These are phyloP conservation scores for Sesia apiformis DNA, from an alignment of 2,888 invertebrate species.

Conservation along the genomic window DNA sequence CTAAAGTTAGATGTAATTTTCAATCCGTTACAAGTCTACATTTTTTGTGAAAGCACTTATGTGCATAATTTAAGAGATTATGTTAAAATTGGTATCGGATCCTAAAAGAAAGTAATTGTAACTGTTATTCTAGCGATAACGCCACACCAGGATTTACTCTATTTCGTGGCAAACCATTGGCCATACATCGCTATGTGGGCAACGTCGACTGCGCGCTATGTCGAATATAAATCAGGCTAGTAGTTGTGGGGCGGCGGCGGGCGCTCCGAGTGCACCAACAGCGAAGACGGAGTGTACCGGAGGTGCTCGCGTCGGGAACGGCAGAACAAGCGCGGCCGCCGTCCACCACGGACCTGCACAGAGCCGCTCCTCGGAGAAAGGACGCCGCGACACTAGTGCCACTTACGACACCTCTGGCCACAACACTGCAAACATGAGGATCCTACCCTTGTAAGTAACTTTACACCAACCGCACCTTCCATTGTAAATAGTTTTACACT, in stretches of 20 bases:
- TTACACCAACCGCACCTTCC: background rate
- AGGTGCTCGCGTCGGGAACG: conserved; percentile 30
- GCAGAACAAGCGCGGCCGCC: conserved; percentile 62
- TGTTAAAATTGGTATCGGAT: background rate
- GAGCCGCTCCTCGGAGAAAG: conserved; percentile 48
- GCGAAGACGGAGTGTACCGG: conserved; percentile 31
- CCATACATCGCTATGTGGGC: conserved; percentile 27
- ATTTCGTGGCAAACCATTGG: conserved; percentile 21
- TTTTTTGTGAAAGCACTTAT: background rate
- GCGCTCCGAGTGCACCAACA: conserved; percentile 23
- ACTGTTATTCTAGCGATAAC: background rate
- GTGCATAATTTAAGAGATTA: background rate
- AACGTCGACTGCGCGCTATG: conserved; percentile 33
- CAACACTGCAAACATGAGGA: conserved; percentile 45
- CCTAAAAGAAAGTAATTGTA: background rate
- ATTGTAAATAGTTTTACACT: conserved; percentile 4
- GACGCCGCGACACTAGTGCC: conserved; percentile 35
- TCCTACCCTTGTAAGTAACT: conserved; percentile 54
- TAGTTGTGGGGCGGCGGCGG: conserved; percentile 26
- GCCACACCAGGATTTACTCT: conserved; percentile 29
- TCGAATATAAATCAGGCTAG: conserved; percentile 46
- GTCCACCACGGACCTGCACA: conserved; percentile 55
- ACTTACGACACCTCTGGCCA: conserved; percentile 29
- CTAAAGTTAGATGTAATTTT: background rate
- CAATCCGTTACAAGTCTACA: conserved; percentile 1